Base-by-base conservation (phyloP, 2,113 vertebrate genomes). In the Sceloporus tristichus region DNA sequence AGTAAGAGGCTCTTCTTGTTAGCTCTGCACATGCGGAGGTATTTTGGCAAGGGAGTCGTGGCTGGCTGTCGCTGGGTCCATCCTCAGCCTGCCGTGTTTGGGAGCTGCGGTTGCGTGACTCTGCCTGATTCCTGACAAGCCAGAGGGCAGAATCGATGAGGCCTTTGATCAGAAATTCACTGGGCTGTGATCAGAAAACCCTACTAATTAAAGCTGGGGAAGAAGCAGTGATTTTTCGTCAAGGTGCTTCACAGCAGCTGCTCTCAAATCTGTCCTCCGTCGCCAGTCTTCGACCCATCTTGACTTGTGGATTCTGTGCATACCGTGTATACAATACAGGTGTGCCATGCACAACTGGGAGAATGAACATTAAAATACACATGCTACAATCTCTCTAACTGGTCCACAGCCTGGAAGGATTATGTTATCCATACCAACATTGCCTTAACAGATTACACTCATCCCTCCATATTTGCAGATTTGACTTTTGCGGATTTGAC, bases 91-190 rank as follows among this genome's bases (percentile, higher is more conserved):
- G 25, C 23, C 65, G 6, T 5, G 18, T 2, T 27, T 27, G 25
- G 66, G 23, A 25, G 66, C 66, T 68, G 66, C 5, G 82, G 0
- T 77, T 13, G 0, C 84, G 71, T 71, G 82, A 3, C 29, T 89
- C 91, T 19, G 65, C 13, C 79, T 68, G 90, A 89, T 86, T 85
- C 88, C 90, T 21, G n/a, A 87, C 84, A 82, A 92, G 93, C 87
- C 81, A 27, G 0, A 0, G 10, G 23, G 73, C 42, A 25, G 29
- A 79, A 92, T 92, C 90, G 29, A 87, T 92, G 84, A 29, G 16
- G 14, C 6, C 87, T 88, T 90, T 92, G 91, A 90, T 94, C 93
- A 91, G 85, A 85, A 86, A 88, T 87, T 95, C 86, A 90, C 91
- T 89, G 66, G 66, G 5, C 84, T 85, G 79, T 89, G 91, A 92